Evolutionary conservation across 2,113 vertebrate species (phyloP).

Genomic region (Chroicocephalus ridibundus): DNA sequence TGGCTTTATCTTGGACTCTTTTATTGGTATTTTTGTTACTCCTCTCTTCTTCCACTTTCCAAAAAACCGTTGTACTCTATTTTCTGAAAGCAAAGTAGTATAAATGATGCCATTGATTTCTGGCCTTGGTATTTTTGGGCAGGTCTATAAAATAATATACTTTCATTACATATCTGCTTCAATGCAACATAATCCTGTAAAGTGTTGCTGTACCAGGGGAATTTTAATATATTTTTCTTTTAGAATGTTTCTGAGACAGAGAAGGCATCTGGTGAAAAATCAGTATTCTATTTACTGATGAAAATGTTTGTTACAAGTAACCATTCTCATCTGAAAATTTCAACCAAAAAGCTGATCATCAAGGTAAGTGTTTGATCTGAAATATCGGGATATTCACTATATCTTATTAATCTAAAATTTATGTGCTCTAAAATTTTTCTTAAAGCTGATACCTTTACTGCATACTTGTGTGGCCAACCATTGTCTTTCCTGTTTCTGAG

Average conservation of each 20-base stretch:
- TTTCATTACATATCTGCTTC: not conserved
- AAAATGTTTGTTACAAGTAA: slow-evolving; percentile 91
- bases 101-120: not conserved
- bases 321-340: slow-evolving; percentile 79
- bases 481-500: not conserved
- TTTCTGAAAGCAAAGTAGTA: not conserved
- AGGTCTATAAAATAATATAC: not conserved
- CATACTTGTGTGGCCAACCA: not conserved
- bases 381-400: not conserved
- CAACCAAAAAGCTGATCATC: slow-evolving; percentile 83
- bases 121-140: not conserved
- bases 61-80: not conserved
- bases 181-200: not conserved
- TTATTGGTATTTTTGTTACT: not conserved
- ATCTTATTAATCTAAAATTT: not conserved
- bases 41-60: not conserved
- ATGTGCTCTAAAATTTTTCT: not conserved
- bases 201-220: not conserved
- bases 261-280: slow-evolving; percentile 78
- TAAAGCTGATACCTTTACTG: not conserved
- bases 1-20: not conserved
- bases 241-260: slow-evolving; percentile 79
- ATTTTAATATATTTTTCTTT: not conserved
- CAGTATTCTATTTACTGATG: slow-evolving; percentile 90
- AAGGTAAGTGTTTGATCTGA: slow-evolving; percentile 78